A percentile compares a stretch with the other conserved stretches of the same genome.
phyloP scores from a whole-genome alignment of 2,113 vertebrate species.

The Cyanistes caeruleus region DNA sequence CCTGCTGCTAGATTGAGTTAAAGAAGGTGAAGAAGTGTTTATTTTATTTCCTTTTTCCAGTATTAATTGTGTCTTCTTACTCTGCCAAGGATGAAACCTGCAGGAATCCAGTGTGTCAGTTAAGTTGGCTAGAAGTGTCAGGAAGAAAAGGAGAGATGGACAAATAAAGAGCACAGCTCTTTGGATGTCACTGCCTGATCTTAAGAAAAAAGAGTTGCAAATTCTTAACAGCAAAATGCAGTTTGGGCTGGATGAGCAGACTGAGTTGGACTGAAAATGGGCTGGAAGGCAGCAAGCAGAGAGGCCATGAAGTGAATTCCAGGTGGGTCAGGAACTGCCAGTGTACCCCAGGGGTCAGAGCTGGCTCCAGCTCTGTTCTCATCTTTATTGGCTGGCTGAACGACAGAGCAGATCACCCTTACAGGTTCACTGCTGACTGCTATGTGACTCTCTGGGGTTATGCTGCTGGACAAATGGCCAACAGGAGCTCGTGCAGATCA shows the following conservation, averaged over 20 bases:
- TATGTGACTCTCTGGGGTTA: background rate
- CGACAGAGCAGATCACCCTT: background rate
- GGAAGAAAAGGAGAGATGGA: background rate
- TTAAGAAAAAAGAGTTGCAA: background rate
- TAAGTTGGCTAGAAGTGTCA: background rate
- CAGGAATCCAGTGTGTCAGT: background rate
- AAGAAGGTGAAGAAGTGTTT: background rate
- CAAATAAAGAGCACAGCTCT: background rate
- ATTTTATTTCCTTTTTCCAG: background rate
- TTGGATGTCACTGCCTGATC: background rate
- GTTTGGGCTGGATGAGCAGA: background rate
- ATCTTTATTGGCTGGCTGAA: accelerated
- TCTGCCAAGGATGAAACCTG: background rate
- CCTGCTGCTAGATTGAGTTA: background rate
- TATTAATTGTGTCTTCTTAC: background rate
- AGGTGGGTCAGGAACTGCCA: background rate
- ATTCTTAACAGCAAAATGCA: background rate
- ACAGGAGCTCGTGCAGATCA: background rate
- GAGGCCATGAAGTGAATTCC: background rate
- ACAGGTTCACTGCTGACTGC: background rate
- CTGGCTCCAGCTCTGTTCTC: background rate
- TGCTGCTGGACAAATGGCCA: background rate
- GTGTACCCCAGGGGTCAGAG: background rate
- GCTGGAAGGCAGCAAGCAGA: accelerated
- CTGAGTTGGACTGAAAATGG: background rate